These are phyloP conservation scores for Acleris literana DNA, from an alignment of 2,888 invertebrate species.

Conservation along the genomic window DNA sequence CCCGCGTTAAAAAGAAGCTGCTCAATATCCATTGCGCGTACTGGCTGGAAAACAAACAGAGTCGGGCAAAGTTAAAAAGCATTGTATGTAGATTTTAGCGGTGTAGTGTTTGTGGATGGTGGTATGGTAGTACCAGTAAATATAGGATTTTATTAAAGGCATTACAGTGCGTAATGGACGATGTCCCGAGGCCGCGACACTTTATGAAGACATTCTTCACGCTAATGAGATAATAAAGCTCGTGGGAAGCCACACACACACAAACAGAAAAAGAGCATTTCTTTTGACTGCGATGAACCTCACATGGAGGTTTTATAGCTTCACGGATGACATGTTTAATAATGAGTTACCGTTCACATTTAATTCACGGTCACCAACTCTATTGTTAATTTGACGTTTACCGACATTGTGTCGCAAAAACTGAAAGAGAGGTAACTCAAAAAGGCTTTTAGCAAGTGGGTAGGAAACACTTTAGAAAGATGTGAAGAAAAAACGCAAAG, in stretches of 20 bases:
- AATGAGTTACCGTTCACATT: slow-evolving; percentile 7
- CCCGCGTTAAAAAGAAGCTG: neutral
- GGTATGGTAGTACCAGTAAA: slow-evolving; percentile 47
- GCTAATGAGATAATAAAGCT: slow-evolving; percentile 62
- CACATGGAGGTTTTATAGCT: slow-evolving; percentile 18
- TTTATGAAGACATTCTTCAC: slow-evolving; percentile 76
- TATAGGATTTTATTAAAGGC: slow-evolving; percentile 69
- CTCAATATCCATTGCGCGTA: slow-evolving; percentile 45
- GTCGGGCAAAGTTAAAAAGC: slow-evolving; percentile 35
- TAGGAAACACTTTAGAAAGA: no score
- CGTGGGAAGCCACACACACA: slow-evolving; percentile 35
- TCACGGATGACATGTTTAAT: slow-evolving; percentile 21
- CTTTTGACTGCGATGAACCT: slow-evolving; percentile 28
- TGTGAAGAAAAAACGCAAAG: no score
- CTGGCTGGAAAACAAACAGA: neutral
- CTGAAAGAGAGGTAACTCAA: neutral
- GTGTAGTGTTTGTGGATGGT: slow-evolving; percentile 4
- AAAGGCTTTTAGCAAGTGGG: no score
- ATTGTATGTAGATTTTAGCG: slow-evolving; percentile 44
- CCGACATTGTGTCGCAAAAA: slow-evolving; percentile 4
- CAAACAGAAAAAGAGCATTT: neutral
- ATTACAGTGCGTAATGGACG: slow-evolving; percentile 73
- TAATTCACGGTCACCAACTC: no score
- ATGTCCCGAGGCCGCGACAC: slow-evolving; percentile 74
- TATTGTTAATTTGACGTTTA: neutral